These are phyloP conservation scores for Tethya wilhelma DNA, from an alignment of 37 sponge, comb jelly and placozoan species.

Conservation along the genomic window DNA sequence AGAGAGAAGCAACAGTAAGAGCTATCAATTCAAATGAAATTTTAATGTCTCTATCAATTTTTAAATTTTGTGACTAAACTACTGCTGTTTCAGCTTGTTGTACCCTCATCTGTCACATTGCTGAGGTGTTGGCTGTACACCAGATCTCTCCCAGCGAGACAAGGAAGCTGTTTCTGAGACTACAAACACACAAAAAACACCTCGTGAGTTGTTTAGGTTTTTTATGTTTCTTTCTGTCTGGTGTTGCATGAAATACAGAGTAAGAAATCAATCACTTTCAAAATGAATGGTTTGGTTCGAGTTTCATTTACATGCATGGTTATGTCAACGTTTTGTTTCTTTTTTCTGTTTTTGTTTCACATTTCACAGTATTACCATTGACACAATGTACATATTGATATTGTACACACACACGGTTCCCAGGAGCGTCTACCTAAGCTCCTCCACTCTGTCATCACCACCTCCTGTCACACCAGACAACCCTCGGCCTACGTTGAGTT, in stretches of 20 bases:
- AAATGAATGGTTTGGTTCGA: not conserved
- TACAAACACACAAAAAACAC: constrained; percentile 32
- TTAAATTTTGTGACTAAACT: not conserved
- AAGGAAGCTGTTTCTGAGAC: constrained; percentile 53
- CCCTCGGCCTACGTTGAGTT: constrained; percentile 70
- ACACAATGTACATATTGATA: not conserved
- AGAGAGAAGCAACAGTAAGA: constrained; percentile 61
- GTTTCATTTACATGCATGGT: not conserved
- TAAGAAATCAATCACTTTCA: no score
- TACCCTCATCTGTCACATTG: constrained; percentile 47
- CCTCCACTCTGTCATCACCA: constrained; percentile 13
- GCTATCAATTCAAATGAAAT: not conserved
- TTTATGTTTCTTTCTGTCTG: no score
- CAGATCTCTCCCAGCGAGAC: constrained; percentile 58
- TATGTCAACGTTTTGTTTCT: not conserved
- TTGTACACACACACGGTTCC: not conserved
- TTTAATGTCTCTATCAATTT: not conserved
- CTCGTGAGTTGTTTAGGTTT: constrained; percentile 17
- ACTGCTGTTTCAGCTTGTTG: constrained; percentile 42
- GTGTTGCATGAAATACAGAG: no score
- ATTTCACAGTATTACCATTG: not conserved
- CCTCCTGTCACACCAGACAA: constrained; percentile 7
- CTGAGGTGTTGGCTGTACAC: constrained; percentile 46
- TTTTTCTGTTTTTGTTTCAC: not conserved
- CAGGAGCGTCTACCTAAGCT: constrained; percentile 49